Percentiles rank a stretch among this genome's conserved stretches.
phyloP scores from a whole-genome alignment of 2,888 invertebrate species.

The Philaethria dido region DNA sequence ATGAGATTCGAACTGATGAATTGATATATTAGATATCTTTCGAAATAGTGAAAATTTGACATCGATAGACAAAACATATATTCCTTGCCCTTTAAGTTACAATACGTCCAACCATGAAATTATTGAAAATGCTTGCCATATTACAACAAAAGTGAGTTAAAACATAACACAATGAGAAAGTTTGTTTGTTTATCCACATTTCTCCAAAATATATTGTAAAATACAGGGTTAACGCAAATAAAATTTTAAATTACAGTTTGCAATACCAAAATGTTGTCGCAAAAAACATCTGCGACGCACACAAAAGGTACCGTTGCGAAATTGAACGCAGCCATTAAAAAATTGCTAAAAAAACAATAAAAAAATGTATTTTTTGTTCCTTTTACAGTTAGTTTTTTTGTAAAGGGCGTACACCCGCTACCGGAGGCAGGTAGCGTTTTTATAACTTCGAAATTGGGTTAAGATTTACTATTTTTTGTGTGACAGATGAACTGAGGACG shows the following conservation, averaged over 20 bases:
- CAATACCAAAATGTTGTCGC: conserved; percentile 43
- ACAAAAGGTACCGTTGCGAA: conserved; percentile 73
- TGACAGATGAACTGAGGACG: conserved; percentile 67
- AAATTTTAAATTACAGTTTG: conserved; percentile 18
- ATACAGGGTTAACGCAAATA: conserved; percentile 24
- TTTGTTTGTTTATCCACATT: conserved; percentile 10
- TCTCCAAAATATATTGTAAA: conserved; percentile 24
- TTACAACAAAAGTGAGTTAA: neutral
- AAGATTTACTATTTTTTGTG: conserved; percentile 63
- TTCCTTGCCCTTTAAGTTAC: neutral
- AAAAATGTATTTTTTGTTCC: conserved; percentile 64
- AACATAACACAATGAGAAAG: conserved; percentile 4
- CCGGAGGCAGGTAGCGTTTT: conserved; percentile 75
- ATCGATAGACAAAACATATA: too few relatives aligned
- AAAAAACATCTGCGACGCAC: conserved; percentile 64
- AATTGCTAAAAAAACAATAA: conserved; percentile 62
- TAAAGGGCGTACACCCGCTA: conserved; percentile 68
- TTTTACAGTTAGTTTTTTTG: conserved; percentile 65
- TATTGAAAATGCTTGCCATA: neutral
- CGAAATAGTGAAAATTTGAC: too few relatives aligned
- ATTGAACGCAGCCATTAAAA: conserved; percentile 64
- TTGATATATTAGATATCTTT: too few relatives aligned
- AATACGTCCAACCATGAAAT: neutral
- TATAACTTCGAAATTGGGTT: conserved; percentile 75
- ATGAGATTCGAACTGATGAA: too few relatives aligned